Conservation (phyloP, 2,888 invertebrate species). For the Prenolepis imparis region DNA sequence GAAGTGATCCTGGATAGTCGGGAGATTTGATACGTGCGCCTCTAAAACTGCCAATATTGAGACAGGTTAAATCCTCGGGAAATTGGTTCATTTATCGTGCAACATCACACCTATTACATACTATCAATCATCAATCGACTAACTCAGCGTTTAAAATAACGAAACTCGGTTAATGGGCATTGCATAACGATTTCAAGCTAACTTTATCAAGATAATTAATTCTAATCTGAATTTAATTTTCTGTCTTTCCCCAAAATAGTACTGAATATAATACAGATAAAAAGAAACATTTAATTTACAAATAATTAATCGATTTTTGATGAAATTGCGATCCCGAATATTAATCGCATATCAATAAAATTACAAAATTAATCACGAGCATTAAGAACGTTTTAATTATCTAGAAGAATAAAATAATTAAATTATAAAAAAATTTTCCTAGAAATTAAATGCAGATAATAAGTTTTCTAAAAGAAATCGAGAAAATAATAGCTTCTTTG, state of each 20-base stretch:
- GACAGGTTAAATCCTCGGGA: slow-evolving; percentile 77
- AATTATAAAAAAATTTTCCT: background rate
- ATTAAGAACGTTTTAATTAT: background rate
- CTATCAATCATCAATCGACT: slow-evolving; percentile 60
- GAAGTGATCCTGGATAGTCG: slow-evolving; percentile 72
- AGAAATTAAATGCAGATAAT: background rate
- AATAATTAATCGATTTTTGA: background rate
- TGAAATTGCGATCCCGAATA: background rate
- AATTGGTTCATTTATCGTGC: slow-evolving; percentile 80
- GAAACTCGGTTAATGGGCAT: background rate
- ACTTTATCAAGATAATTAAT: background rate
- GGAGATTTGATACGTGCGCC: slow-evolving; percentile 60
- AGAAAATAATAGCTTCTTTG: slow-evolving; percentile 42
- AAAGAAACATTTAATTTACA: background rate
- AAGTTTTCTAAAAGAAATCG: slow-evolving; percentile 40
- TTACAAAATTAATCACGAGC: no score
- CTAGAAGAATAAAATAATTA: background rate
- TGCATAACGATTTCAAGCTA: background rate
- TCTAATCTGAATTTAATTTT: background rate
- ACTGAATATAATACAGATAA: background rate
- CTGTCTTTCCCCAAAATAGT: background rate
- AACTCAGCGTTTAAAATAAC: slow-evolving; percentile 19
- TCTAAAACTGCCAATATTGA: slow-evolving; percentile 73
- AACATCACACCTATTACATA: slow-evolving; percentile 73
- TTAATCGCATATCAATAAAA: no score